Base-by-base conservation (phyloP, 2,888 invertebrate genomes). In the Mycalesis mineus region DNA sequence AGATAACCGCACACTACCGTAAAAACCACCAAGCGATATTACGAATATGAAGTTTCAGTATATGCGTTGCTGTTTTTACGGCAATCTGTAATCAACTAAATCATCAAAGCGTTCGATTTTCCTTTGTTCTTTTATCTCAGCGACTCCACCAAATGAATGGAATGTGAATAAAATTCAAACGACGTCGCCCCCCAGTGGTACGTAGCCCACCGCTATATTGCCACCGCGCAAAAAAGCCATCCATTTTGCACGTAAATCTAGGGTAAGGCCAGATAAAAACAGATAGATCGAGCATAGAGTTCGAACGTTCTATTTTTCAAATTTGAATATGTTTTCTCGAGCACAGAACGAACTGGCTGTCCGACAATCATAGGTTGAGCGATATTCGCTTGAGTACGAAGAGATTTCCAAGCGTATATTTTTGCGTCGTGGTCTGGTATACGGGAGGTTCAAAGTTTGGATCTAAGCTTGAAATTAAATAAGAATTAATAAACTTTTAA, bases 161-260 rank as follows among this genome's bases (percentile, higher is more conserved):
- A 50, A 50, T 50, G 49, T 22, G 49, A 50, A 50, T 50, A 39
- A 50, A 39, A 50, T 50, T 50, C 49, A 50, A 50, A 50, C 37
- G 39, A 39, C 22, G n/a, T 39, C 37, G 1, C 14, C 14, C 14
- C 28, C 29, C 13, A 31, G 13, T 13, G 13, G 14, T 50, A 50
- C 39, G 49, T 39, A 13, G 13, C 37, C 13, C 36, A 36, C 28
- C 49, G 49, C 39, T n/a, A 39, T 39, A 39, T 13, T 50, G 39
- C 14, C n/a, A 28, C 14, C 28, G 22, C 22, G 28, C 29, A 29
- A 49, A 47, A 49, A 50, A 50, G 22, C 22, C 9, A 22, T 49
- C 49, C 49, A 37, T 49, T 50, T 39, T 28, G 9, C 13, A 50
- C 15, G 49, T 50, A 14, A 50, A 50, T 37, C 13, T 37, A 50